Percentiles rank a stretch among this genome's conserved stretches.
Evolutionary conservation across 2,888 invertebrate species (phyloP).

Genomic region (Sthenelais limicola): DNA sequence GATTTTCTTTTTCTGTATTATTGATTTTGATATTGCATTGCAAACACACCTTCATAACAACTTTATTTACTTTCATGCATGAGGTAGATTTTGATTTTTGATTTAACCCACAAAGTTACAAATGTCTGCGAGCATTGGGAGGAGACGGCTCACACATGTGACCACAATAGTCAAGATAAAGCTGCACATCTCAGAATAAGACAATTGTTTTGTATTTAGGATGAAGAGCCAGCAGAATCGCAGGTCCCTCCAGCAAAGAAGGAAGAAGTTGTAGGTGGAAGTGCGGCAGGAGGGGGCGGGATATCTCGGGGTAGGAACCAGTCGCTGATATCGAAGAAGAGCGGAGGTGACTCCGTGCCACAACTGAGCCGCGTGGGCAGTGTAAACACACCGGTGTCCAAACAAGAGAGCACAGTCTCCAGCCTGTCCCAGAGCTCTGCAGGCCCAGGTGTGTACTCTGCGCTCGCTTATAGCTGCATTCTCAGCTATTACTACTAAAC

Average conservation of each 20-base stretch:
- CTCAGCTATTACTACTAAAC: too few species aligned
- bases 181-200: background rate
- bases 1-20: too few species aligned
- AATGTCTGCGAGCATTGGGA: too few species aligned
- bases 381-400: conserved; percentile 44
- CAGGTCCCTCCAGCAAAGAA: conserved; percentile 16
- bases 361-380: conserved; percentile 41
- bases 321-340: conserved; percentile 44
- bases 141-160: too few species aligned
- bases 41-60: too few species aligned
- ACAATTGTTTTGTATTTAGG: conserved; percentile 14
- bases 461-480: background rate
- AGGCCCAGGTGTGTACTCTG: conserved; percentile 40
- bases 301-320: conserved; percentile 37
- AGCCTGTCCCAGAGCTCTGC: conserved; percentile 52
- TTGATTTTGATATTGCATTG: too few species aligned
- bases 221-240: conserved; percentile 33
- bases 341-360: conserved; percentile 39
- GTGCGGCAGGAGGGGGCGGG: too few species aligned
- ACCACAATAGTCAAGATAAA: too few species aligned
- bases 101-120: too few species aligned
- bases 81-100: too few species aligned
- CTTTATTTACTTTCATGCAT: too few species aligned
- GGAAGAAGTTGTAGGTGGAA: background rate
- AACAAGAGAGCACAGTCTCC: conserved; percentile 60